These are phyloP conservation scores for Lepidurus packardi DNA, from an alignment of 1,140 invertebrate species.

Conservation along the genomic window DNA sequence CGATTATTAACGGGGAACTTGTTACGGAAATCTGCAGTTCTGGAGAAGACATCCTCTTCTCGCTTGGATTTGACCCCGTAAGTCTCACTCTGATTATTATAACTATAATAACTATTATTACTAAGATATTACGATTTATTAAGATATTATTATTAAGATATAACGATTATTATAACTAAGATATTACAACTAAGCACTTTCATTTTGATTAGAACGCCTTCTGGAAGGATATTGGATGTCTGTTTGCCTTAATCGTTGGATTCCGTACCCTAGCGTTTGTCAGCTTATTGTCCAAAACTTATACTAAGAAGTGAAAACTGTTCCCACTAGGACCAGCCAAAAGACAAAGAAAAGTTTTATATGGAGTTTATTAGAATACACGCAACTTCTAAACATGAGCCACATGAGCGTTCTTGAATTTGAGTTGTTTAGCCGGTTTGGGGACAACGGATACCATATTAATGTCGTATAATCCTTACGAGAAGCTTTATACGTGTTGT, in stretches of 20 bases:
- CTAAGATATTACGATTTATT: too few relatives aligned
- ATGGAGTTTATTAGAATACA: slow-evolving; percentile 3
- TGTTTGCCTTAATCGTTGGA: slow-evolving; percentile 64
- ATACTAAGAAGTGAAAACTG: slow-evolving; percentile 35
- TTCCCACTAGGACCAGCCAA: neutral
- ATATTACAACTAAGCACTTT: too few relatives aligned
- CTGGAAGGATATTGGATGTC: slow-evolving; percentile 59
- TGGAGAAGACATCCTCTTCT: slow-evolving; percentile 28
- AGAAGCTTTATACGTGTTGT: neutral
- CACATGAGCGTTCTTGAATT: neutral
- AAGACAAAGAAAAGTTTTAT: neutral
- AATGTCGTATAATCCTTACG: neutral
- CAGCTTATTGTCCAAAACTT: slow-evolving; percentile 51
- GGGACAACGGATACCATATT: neutral
- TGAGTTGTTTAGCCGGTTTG: neutral
- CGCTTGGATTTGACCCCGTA: slow-evolving; percentile 33
- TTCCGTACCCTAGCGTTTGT: slow-evolving; percentile 72
- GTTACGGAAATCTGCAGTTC: slow-evolving; percentile 55
- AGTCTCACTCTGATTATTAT: slow-evolving; percentile 16
- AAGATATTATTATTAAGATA: too few relatives aligned
- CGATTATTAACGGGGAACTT: slow-evolving; percentile 65
- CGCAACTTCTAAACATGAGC: neutral
- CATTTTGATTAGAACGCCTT: slow-evolving; percentile 59
- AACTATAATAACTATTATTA: too few relatives aligned
- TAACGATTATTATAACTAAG: slow-evolving; percentile 6